A percentile compares a stretch with the other conserved stretches of the same genome.
phyloP scores from a whole-genome alignment of 2,888 invertebrate genomes.

The Thecophora atra region DNA sequence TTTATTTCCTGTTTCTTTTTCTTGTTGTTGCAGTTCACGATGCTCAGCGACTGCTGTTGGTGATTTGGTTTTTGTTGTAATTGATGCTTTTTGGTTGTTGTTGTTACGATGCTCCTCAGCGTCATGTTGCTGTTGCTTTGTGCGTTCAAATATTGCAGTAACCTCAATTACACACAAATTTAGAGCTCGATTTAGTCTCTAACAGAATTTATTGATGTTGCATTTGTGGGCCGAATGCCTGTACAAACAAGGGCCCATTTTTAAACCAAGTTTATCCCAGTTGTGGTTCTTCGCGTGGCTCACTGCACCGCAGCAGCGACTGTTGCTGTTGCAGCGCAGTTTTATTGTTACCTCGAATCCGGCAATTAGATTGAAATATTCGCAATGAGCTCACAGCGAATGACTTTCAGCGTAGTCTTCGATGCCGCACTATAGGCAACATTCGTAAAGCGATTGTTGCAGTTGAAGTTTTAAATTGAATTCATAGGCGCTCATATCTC shows the following conservation, averaged over 20 bases:
- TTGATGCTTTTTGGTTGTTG: constrained; percentile 37
- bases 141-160: constrained; percentile 53
- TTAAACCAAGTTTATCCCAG: background rate
- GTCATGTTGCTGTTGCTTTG: constrained; percentile 45
- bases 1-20: constrained; percentile 31
- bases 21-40: constrained; percentile 18
- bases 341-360: constrained; percentile 29
- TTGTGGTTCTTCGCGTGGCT: no score
- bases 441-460: constrained; percentile 32
- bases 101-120: background rate
- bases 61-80: constrained; percentile 38
- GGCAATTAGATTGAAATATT: constrained; percentile 37
- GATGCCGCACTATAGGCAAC: constrained; percentile 34
- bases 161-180: constrained; percentile 56
- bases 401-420: constrained; percentile 14
- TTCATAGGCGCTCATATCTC: constrained; percentile 10
- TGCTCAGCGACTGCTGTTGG: constrained; percentile 36
- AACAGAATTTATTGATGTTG: constrained; percentile 37
- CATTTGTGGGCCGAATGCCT: constrained; percentile 26
- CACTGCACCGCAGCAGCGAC: no score
- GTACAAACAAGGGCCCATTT: constrained; percentile 26
- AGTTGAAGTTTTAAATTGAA: constrained; percentile 33
- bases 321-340: constrained; percentile 2
- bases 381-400: constrained; percentile 8
- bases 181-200: constrained; percentile 33